These are phyloP conservation scores for Chrysochloris asiatica DNA, from an alignment of 2,113 vertebrate species.

Conservation along the genomic window DNA sequence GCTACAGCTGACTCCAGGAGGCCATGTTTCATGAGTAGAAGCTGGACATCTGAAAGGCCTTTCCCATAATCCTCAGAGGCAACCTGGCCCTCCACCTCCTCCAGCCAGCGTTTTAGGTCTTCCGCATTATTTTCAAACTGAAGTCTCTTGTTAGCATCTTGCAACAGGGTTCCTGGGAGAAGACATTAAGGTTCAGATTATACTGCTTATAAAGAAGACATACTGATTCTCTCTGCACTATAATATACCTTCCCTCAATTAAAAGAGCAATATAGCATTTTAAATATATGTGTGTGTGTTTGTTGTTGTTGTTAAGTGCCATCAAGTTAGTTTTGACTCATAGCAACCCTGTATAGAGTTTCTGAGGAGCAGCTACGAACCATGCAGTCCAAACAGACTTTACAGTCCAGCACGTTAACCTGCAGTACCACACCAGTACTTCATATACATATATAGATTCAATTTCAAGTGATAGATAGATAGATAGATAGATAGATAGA, in stretches of 20 bases:
- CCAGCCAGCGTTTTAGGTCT: constrained; percentile 69
- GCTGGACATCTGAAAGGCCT: constrained; percentile 71
- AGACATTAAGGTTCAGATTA: neutral
- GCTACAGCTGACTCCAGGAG: constrained; percentile 59
- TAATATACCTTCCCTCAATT: neutral
- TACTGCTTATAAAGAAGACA: too few species aligned
- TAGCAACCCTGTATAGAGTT: too few species aligned
- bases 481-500: too few species aligned
- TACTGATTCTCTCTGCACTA: neutral
- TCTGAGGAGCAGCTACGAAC: too few species aligned
- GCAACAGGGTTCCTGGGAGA: constrained; percentile 61
- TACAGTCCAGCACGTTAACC: too few species aligned
- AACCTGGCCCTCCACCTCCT: constrained; percentile 54
- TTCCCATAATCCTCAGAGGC: constrained; percentile 72
- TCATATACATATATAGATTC: too few species aligned
- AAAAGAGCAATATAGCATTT: neutral
- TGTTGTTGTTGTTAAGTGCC: too few species aligned
- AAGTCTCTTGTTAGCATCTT: constrained; percentile 68
- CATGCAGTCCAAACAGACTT: too few species aligned
- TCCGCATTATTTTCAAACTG: constrained; percentile 73
- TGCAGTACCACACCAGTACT: too few species aligned
- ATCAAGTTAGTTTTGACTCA: too few species aligned
- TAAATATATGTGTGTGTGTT: too few species aligned
- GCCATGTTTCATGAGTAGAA: constrained; percentile 62
- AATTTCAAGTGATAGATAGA: too few species aligned